Percentiles rank a stretch among this genome's conserved stretches.
Conservation (phyloP, 2,797 vertebrate genomes). For the Streptopelia turtur region DNA sequence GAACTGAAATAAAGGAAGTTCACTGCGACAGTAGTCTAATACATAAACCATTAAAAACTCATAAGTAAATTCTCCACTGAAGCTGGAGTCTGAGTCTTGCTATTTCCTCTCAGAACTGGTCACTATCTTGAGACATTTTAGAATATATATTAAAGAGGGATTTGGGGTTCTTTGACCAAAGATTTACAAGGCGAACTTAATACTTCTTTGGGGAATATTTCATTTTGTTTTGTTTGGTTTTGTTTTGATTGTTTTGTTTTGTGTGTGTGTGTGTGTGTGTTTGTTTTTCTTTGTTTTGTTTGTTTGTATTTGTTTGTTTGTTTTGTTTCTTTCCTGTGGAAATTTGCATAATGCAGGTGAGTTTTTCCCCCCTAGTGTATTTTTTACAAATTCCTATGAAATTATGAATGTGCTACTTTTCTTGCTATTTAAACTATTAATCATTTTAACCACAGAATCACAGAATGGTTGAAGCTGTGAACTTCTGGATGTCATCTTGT, state of each 20-base stretch:
- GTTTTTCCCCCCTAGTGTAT: not conserved
- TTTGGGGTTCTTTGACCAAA: not conserved
- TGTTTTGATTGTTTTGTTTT: no score
- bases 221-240: not conserved
- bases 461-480: not conserved
- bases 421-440: not conserved
- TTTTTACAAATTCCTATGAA: not conserved
- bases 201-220: not conserved
- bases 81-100: not conserved
- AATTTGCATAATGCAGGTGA: not conserved
- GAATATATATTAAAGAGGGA: not conserved
- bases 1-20: not conserved
- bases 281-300: no score
- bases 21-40: not conserved
- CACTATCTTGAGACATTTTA: not conserved
- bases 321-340: not conserved
- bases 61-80: not conserved
- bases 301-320: not conserved
- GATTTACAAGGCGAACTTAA: not conserved
- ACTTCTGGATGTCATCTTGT: not conserved
- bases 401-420: not conserved
- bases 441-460: not conserved
- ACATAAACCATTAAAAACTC: not conserved
- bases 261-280: no score
- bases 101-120: not conserved